These are phyloP conservation scores for Malacosoma neustria DNA, from an alignment of 2,888 invertebrate genomes.

Conservation along the genomic window DNA sequence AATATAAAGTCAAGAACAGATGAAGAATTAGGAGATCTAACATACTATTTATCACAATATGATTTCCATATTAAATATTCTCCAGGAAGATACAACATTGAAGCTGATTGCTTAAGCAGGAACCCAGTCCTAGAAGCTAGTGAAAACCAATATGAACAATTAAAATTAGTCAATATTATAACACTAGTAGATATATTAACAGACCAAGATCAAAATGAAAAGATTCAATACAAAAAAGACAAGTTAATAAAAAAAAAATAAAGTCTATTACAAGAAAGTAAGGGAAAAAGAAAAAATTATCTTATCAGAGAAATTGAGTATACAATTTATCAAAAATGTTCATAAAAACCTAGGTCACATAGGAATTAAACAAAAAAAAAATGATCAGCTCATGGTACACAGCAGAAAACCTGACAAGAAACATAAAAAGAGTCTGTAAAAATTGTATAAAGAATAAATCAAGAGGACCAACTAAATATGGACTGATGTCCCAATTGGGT, in stretches of 20 bases:
- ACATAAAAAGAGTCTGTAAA: slow-evolving; percentile 10
- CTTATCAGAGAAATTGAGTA: slow-evolving; percentile 11
- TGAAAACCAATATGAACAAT: slow-evolving; percentile 8
- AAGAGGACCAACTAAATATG: slow-evolving; percentile 12
- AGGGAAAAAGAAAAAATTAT: slow-evolving; percentile 11
- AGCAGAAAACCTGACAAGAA: slow-evolving; percentile 10
- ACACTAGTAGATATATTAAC: slow-evolving; percentile 10
- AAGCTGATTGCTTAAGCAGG: slow-evolving; percentile 16
- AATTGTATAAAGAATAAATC: slow-evolving; percentile 12
- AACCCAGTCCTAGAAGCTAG: slow-evolving; percentile 14
- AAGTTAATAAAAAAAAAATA: slow-evolving; percentile 7
- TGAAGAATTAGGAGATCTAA: too few relatives aligned
- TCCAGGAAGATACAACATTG: slow-evolving; percentile 12
- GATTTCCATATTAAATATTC: slow-evolving; percentile 14
- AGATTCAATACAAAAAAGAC: slow-evolving; percentile 9
- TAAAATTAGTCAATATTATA: slow-evolving; percentile 13
- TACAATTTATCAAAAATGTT: slow-evolving; percentile 8
- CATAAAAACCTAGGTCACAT: slow-evolving; percentile 11
- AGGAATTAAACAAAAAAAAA: slow-evolving; percentile 12
- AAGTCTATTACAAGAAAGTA: slow-evolving; percentile 10
- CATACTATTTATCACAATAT: slow-evolving; percentile 13
- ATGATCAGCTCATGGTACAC: slow-evolving; percentile 9
- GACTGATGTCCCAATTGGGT: slow-evolving; percentile 17
- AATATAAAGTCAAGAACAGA: slow-evolving; percentile 7
- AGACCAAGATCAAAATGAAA: slow-evolving; percentile 11